Evolutionary conservation across 2,888 invertebrate species (phyloP).

Genomic region (Stenchaetothrips biformis): DNA sequence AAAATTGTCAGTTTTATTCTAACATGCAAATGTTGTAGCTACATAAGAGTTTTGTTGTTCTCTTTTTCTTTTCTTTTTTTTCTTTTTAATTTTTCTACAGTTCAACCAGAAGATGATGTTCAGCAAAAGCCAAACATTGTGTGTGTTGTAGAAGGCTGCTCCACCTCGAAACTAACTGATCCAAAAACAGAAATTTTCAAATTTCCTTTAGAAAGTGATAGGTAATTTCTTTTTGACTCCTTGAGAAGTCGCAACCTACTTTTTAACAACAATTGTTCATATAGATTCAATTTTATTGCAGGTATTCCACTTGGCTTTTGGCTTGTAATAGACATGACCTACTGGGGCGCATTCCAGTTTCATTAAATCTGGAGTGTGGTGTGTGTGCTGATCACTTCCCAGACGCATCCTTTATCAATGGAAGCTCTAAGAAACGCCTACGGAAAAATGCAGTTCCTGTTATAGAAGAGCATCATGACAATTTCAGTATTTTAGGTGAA

Average conservation of each 20-base stretch:
- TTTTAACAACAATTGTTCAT: too few species aligned
- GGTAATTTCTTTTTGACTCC: not conserved
- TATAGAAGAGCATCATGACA: not conserved
- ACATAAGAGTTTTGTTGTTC: not conserved
- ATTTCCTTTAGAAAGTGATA: conserved; percentile 10
- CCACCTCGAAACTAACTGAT: not conserved
- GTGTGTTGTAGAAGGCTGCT: not conserved
- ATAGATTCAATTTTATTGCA: not conserved
- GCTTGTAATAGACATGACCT: not conserved
- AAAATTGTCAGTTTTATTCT: too few species aligned
- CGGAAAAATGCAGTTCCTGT: conserved; percentile 1
- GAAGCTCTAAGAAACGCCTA: not conserved
- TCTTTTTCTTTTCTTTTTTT: too few species aligned
- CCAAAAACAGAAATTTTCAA: not conserved
- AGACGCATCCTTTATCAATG: not conserved
- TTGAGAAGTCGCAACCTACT: not conserved
- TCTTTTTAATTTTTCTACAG: not conserved
- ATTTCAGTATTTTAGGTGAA: not conserved
- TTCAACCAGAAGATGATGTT: not conserved
- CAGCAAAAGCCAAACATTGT: not conserved
- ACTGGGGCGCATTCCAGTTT: not conserved
- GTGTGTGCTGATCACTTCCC: conserved; percentile 16
- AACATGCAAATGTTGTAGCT: too few species aligned
- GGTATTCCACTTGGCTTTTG: not conserved
- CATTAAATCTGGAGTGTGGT: not conserved